phyloP scores from a whole-genome alignment of 2,113 vertebrate species.

The Bos javanicus region DNA sequence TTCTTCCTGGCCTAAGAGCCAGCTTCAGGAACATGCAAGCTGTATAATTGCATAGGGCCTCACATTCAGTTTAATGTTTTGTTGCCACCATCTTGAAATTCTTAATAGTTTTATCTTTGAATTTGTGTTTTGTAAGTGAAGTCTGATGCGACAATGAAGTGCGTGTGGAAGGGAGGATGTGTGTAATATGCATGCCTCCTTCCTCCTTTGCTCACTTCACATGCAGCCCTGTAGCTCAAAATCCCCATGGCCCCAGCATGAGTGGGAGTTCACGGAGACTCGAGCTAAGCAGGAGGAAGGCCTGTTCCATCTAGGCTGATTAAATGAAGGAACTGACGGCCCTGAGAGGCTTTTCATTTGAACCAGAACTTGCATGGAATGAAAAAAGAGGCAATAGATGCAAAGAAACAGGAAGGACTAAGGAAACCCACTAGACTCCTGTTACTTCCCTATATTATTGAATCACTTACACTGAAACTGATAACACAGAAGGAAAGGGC shows the following conservation, averaged over 20 bases:
- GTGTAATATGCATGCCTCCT: accelerated
- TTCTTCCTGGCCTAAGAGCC: neutral
- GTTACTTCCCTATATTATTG: neutral
- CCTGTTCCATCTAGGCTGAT: neutral
- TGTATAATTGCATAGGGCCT: neutral
- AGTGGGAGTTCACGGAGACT: neutral
- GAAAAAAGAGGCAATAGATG: neutral
- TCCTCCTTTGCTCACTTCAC: neutral
- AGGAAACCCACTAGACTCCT: neutral
- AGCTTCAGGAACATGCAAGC: neutral
- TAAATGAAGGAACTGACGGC: neutral
- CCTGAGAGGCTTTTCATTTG: neutral
- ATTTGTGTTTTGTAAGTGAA: neutral
- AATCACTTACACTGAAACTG: neutral
- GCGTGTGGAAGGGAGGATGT: neutral
- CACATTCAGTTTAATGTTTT: neutral
- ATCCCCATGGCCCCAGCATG: neutral
- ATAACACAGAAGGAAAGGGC: neutral
- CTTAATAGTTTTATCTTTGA: neutral
- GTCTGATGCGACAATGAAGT: neutral
- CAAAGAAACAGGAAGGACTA: neutral
- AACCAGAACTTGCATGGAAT: neutral
- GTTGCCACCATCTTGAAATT: neutral
- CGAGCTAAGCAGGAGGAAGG: neutral
- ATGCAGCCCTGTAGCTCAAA: neutral